Conservation (phyloP, 2,113 vertebrate species). For the Psettodes erumei region DNA sequence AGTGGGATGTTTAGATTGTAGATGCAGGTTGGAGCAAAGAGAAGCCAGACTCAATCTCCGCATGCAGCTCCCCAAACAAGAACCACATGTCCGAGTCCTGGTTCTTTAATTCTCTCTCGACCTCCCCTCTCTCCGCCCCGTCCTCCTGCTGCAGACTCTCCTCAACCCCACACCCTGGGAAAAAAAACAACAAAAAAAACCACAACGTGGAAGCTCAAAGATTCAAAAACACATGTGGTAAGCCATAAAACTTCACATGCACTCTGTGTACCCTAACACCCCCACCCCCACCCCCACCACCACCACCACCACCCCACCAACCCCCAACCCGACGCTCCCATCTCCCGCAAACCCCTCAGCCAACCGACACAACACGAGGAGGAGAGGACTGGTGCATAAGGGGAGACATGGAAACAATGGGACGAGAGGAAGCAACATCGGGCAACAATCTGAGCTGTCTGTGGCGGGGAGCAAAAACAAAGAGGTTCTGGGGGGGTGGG, state of each 20-base stretch:
- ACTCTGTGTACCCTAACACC: conserved; percentile 68
- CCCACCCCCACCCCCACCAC: conserved; percentile 7
- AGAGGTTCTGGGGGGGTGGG: conserved; percentile 56
- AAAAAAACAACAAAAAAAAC: too few species aligned
- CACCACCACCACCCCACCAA: conserved; percentile 1
- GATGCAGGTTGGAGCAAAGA: conserved; percentile 65
- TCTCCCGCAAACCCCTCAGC: conserved; percentile 38
- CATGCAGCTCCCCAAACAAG: conserved; percentile 73
- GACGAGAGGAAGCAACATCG: conserved; percentile 69
- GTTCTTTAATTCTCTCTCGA: conserved; percentile 52
- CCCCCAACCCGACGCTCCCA: conserved; percentile 23
- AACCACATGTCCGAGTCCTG: conserved; percentile 74
- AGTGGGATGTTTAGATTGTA: conserved; percentile 72
- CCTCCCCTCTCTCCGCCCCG: conserved; percentile 60
- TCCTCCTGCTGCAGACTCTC: conserved; percentile 58
- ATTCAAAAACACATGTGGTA: conserved; percentile 84
- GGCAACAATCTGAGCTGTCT: conserved; percentile 74
- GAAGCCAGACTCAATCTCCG: conserved; percentile 62
- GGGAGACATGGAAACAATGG: conserved; percentile 86
- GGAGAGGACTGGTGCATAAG: conserved; percentile 57
- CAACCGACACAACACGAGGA: conserved; percentile 66
- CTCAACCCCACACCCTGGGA: conserved; percentile 79
- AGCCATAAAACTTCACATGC: conserved; percentile 84
- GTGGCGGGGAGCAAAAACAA: conserved; percentile 67
- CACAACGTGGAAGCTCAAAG: conserved; percentile 76